Conservation (phyloP, 2,797 vertebrate species). For the Hephaestus fuliginosus region DNA sequence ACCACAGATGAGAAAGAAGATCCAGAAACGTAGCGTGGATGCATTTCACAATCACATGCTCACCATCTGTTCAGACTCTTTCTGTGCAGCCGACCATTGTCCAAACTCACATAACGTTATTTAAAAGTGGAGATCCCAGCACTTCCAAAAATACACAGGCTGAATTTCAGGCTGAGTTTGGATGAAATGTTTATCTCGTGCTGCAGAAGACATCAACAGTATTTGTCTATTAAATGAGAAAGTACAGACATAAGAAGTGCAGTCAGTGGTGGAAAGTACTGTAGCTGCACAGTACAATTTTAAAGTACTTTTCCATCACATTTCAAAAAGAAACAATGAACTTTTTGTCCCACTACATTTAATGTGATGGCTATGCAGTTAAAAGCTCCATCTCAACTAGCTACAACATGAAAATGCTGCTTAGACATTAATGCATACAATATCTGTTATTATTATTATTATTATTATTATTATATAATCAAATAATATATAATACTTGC, state of each 20-base stretch:
- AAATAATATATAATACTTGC: neutral
- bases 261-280: neutral
- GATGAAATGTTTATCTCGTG: neutral
- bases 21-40: slow-evolving; percentile 27
- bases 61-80: slow-evolving; percentile 56
- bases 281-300: neutral
- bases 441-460: neutral
- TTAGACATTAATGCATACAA: neutral
- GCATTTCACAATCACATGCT: neutral
- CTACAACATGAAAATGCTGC: neutral
- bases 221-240: neutral
- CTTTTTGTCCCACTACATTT: neutral
- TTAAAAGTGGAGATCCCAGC: slow-evolving; percentile 21
- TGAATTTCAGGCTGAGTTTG: neutral
- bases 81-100: slow-evolving; percentile 34
- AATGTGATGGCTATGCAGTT: neutral
- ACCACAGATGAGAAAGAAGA: slow-evolving; percentile 3
- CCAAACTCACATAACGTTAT: slow-evolving; percentile 33
- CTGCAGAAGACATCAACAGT: neutral
- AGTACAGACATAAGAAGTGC: neutral
- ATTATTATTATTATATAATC: neutral
- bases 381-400: neutral
- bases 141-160: neutral
- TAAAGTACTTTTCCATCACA: neutral
- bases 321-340: neutral